Evolutionary conservation across 2,888 invertebrate genomes (phyloP), one percentile per base, ranked within the genome.

Genomic region (Eristalis intricaria): DNA sequence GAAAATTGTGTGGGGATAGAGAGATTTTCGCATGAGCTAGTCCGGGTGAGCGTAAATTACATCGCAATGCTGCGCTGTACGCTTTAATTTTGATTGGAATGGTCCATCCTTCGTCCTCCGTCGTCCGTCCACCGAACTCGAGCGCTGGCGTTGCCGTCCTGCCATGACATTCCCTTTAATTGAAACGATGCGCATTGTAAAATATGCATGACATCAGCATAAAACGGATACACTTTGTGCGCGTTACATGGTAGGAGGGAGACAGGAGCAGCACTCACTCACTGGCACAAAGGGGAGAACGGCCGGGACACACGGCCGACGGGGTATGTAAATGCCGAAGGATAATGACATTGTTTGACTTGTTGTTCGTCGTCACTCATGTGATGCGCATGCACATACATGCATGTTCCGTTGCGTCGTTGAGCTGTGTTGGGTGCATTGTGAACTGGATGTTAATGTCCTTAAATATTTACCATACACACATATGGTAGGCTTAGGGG

Each of bases 271-370:
- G 32, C 65, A 43, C 43, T 68, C 66, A 58, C 64, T 82, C 22
- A 58, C 22, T 23, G 22, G 23, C 26, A 83, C 71, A 82, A 78
- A 77, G 77, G 65, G 56, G 69, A 78, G 64, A 77, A 22, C n/a
- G n/a, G n/a, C n/a, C n/a, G n/a, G 64, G 40, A 76, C 66, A 71
- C 32, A 69, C 29, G 19, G 15, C 19, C 11, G 23, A 56, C 22
- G 58, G 73, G 64, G 73, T 86, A 77, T 83, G 86, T 79, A 86
- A 86, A 86, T 83, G 83, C 74, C 86, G 83, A 86, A 83, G 83
- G 83, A 86, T 86, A 86, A 86, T 86, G 86, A 86, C 86, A 83
- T 86, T 86, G 86, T 86, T 86, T 86, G 83, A 83, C 83, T 78
- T 79, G 86, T 61, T 83, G 83, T 86, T 78, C 83, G 66, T 71